Percentiles rank a stretch among this genome's conserved stretches.
phyloP scores from a whole-genome alignment of 2,888 invertebrate species.

The Ypsolopha sequella region DNA sequence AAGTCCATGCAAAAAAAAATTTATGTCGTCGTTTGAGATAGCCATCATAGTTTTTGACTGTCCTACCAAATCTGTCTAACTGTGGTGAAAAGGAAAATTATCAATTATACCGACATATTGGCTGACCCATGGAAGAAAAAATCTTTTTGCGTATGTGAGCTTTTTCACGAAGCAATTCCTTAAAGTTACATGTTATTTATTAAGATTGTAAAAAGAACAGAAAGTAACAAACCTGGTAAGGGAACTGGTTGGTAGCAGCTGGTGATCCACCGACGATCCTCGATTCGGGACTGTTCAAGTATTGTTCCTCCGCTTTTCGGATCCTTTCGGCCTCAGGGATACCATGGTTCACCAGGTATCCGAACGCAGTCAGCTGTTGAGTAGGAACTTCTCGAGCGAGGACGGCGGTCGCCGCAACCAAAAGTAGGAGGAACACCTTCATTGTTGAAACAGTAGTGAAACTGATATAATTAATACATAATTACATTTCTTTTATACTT shows the following conservation, averaged over 20 bases:
- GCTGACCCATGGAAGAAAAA: no score
- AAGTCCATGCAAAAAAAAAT: no score
- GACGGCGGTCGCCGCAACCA: neutral
- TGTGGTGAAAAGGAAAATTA: no score
- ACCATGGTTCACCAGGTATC: conserved; percentile 25
- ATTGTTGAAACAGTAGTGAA: neutral
- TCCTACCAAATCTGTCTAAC: no score
- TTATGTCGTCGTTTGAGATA: no score
- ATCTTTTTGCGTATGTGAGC: no score
- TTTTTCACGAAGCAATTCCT: no score
- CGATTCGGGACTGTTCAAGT: conserved; percentile 11
- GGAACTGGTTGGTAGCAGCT: conserved; percentile 23
- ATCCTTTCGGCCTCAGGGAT: conserved; percentile 30
- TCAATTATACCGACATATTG: no score
- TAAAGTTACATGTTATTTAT: neutral
- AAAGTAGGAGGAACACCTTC: neutral
- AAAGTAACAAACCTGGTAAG: conserved; percentile 27
- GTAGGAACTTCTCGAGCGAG: neutral
- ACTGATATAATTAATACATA: neutral
- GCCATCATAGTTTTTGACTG: no score
- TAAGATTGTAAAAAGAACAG: neutral
- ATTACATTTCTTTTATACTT: no score
- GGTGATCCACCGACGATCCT: conserved; percentile 34
- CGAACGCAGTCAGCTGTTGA: conserved; percentile 19
- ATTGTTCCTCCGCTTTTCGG: conserved; percentile 26